Percentiles rank a stretch among this genome's conserved stretches.
These are phyloP conservation scores for Caenorhabditis sinica DNA, from an alignment of 2,888 invertebrate genomes.

Conservation along the genomic window DNA sequence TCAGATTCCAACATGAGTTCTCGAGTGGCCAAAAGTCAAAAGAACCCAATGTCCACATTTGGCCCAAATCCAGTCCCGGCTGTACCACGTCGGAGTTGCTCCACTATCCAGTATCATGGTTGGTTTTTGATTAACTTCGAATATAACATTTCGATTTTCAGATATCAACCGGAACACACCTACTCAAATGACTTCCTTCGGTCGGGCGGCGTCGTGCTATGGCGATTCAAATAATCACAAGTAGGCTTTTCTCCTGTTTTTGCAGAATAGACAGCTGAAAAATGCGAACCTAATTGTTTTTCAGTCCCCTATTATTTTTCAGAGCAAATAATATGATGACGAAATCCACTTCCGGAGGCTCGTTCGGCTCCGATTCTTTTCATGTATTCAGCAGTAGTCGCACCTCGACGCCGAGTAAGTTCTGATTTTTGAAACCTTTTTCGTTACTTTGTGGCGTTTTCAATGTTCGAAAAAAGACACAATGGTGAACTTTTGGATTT, in stretches of 20 bases:
- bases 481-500: background rate
- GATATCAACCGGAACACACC: conserved; percentile 34
- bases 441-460: too few species aligned
- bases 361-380: conserved; percentile 26
- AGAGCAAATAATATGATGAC: conserved; percentile 18
- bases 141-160: background rate
- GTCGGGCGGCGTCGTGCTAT: conserved; percentile 1
- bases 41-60: conserved; percentile 33
- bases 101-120: conserved; percentile 28
- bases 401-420: conserved; percentile 25
- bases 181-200: conserved; percentile 27
- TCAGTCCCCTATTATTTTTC: background rate
- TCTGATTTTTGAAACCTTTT: background rate
- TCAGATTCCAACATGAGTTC: conserved; percentile 33
- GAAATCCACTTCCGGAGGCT: conserved; percentile 20
- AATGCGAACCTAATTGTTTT: background rate
- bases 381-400: conserved; percentile 31
- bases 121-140: background rate
- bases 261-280: too few species aligned
- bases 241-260: background rate
- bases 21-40: conserved; percentile 15
- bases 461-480: background rate
- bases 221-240: conserved; percentile 11
- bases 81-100: conserved; percentile 14
- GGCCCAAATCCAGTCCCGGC: background rate